phyloP scores from a whole-genome alignment of 1,140 invertebrate species.

The Aphelinus certus region DNA sequence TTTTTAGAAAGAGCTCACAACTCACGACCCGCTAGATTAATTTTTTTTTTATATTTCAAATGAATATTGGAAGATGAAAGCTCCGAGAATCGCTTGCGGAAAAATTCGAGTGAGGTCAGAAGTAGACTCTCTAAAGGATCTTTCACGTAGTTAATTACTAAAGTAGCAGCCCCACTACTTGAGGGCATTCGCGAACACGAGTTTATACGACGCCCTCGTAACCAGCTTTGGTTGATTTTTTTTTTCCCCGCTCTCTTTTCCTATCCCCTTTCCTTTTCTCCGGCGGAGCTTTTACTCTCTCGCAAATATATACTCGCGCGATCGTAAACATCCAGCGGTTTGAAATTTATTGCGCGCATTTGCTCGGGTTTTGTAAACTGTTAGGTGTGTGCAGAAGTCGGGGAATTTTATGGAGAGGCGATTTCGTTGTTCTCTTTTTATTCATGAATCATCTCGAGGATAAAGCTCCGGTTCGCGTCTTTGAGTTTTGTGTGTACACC shows the following conservation, averaged over 20 bases:
- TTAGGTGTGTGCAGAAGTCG: conserved; percentile 10
- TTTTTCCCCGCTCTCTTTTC: neutral
- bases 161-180: conserved; percentile 26
- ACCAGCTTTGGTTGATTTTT: neutral
- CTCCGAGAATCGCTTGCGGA: no score
- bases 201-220: conserved; percentile 12
- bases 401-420: conserved; percentile 13
- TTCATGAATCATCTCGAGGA: no score
- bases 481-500: no score
- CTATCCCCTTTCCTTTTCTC: neutral
- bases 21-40: no score
- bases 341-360: conserved; percentile 34
- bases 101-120: no score
- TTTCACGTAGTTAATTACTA: conserved; percentile 27
- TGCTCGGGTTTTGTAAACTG: conserved; percentile 34
- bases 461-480: no score
- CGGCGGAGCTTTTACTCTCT: neutral
- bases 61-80: no score
- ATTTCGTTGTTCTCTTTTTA: no score
- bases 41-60: no score
- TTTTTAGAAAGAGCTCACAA: no score
- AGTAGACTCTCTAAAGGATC: neutral
- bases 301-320: neutral
- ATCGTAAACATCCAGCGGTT: conserved; percentile 25
- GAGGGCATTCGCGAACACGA: conserved; percentile 6